These are phyloP conservation scores for Melieria omissa DNA, from an alignment of 2,888 invertebrate species.

Conservation along the genomic window DNA sequence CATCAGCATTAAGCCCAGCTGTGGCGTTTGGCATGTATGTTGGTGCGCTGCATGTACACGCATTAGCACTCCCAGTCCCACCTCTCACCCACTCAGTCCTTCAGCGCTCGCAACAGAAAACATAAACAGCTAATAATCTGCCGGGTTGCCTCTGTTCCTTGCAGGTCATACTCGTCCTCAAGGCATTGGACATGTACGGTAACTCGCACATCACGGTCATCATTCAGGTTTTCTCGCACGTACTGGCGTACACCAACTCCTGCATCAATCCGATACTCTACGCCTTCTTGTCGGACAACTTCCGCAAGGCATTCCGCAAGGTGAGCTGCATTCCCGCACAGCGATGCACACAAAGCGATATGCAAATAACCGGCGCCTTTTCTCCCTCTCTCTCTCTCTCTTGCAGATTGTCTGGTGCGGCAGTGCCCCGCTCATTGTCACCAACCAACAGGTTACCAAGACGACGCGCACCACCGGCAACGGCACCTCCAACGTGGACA, in stretches of 20 bases:
- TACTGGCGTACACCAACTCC: slow-evolving; percentile 91
- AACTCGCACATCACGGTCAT: slow-evolving; percentile 77
- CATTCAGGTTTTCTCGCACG: slow-evolving; percentile 81
- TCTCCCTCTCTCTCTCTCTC: slow-evolving; percentile 8
- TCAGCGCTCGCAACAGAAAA: background rate
- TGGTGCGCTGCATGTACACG: background rate
- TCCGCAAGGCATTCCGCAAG: slow-evolving; percentile 87
- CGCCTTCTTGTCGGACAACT: slow-evolving; percentile 94
- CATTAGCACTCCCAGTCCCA: background rate
- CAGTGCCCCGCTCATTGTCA: slow-evolving; percentile 61
- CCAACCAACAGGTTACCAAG: slow-evolving; percentile 70
- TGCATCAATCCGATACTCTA: slow-evolving; percentile 95
- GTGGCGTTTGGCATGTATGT: no score
- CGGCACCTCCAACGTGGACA: slow-evolving; percentile 69
- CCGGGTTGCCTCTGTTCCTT: slow-evolving; percentile 3
- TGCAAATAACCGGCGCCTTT: background rate
- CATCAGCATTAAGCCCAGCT: no score
- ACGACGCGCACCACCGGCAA: slow-evolving; percentile 77
- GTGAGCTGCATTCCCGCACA: slow-evolving; percentile 53
- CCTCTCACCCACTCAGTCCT: slow-evolving; percentile 3
- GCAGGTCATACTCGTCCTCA: slow-evolving; percentile 82
- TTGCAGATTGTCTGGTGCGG: slow-evolving; percentile 67
- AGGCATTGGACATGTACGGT: slow-evolving; percentile 78
- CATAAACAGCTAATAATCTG: no score
- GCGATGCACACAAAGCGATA: slow-evolving; percentile 2